Evolutionary conservation across 2,113 vertebrate genomes (phyloP).

Genomic region (Ciconia maguari): DNA sequence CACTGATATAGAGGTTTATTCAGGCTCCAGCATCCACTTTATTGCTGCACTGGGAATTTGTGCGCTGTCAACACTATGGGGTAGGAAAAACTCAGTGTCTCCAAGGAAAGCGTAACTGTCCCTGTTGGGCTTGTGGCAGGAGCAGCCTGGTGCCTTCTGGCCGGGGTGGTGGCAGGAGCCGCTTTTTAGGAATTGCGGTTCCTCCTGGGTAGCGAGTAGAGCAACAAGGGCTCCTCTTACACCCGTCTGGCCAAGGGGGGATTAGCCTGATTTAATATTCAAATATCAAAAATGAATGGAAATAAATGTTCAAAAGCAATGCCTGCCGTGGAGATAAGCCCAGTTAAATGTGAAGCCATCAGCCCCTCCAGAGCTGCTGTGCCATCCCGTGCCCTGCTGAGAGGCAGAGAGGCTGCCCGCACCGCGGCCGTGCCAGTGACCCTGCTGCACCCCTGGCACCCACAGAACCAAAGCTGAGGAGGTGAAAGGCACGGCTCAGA

Average conservation of each 20-base stretch:
- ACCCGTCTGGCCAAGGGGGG: neutral
- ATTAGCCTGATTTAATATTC: neutral
- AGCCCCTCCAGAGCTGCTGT: neutral
- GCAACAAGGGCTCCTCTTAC: neutral
- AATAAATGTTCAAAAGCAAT: neutral
- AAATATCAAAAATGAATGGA: neutral
- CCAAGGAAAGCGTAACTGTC: neutral
- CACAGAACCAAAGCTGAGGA: neutral
- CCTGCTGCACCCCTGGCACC: fast-evolving
- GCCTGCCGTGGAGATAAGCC: neutral
- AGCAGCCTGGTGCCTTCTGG: neutral
- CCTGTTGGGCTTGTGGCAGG: neutral
- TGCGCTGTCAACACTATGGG: neutral
- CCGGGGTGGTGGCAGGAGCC: neutral
- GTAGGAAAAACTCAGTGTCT: neutral
- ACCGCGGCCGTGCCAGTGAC: fast-evolving
- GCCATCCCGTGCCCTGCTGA: neutral
- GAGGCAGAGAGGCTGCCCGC: fast-evolving
- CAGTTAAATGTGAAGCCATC: neutral
- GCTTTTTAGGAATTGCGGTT: neutral
- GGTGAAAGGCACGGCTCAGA: fast-evolving
- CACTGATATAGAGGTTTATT: fast-evolving
- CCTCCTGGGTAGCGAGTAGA: neutral
- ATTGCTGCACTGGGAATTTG: neutral
- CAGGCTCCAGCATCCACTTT: neutral